Percentiles rank a stretch among this genome's conserved stretches.
Evolutionary conservation across 2,888 invertebrate genomes (phyloP).

Genomic region (Melieria omissa): DNA sequence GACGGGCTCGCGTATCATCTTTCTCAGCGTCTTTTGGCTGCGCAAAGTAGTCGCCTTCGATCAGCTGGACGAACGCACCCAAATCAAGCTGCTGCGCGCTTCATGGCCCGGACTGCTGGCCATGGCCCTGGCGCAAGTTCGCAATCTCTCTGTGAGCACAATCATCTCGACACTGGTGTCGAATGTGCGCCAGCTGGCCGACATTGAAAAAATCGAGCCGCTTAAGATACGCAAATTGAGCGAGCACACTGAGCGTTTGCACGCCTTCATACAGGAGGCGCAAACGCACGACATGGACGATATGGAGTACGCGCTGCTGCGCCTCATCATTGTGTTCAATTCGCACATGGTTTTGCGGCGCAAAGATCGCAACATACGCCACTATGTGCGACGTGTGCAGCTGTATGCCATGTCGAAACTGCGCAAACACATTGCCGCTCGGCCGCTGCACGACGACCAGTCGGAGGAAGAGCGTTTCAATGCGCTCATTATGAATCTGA

Average conservation of each 20-base stretch:
- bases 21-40: slow-evolving; percentile 91
- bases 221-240: slow-evolving; percentile 80
- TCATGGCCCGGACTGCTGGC: slow-evolving; percentile 95
- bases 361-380: slow-evolving; percentile 55
- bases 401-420: slow-evolving; percentile 56
- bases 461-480: slow-evolving; percentile 69
- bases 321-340: slow-evolving; percentile 85
- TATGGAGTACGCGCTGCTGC: slow-evolving; percentile 87
- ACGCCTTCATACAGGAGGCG: slow-evolving; percentile 83
- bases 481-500: slow-evolving; percentile 70
- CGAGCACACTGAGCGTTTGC: slow-evolving; percentile 82
- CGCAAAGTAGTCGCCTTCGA: slow-evolving; percentile 85
- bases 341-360: slow-evolving; percentile 71
- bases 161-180: slow-evolving; percentile 81
- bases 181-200: slow-evolving; percentile 69
- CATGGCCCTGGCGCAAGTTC: slow-evolving; percentile 88
- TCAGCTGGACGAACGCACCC: slow-evolving; percentile 82
- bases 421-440: slow-evolving; percentile 48
- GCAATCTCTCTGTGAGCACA: slow-evolving; percentile 80
- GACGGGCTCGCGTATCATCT: slow-evolving; percentile 90
- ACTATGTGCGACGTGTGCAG: slow-evolving; percentile 59
- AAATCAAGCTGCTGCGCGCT: slow-evolving; percentile 84
- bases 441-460: slow-evolving; percentile 36
- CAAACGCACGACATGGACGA: slow-evolving; percentile 81
- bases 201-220: slow-evolving; percentile 78